A percentile compares a stretch with the other conserved stretches of the same genome.
phyloP scores from a whole-genome alignment of 2,888 invertebrate genomes.

The Andrena chrysosceles region DNA sequence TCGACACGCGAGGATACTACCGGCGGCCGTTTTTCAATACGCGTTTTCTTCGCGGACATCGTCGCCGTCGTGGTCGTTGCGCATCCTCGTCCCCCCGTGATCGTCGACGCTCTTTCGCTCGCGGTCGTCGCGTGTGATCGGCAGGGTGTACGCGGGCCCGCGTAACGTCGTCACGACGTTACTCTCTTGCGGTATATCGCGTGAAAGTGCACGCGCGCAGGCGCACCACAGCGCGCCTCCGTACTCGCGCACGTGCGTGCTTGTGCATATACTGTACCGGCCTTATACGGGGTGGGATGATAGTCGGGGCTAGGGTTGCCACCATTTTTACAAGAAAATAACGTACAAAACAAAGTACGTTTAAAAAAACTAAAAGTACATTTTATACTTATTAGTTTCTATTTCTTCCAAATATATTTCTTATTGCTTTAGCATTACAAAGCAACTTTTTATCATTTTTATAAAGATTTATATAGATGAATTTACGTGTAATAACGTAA shows the following conservation, averaged over 20 bases:
- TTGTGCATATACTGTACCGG: slow-evolving; percentile 49
- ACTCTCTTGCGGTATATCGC: slow-evolving; percentile 71
- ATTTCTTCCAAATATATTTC: too few relatives aligned
- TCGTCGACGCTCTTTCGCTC: slow-evolving; percentile 33
- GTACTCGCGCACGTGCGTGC: slow-evolving; percentile 64
- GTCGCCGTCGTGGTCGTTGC: slow-evolving; percentile 25
- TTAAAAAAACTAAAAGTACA: too few relatives aligned
- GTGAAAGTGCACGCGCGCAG: slow-evolving; percentile 66
- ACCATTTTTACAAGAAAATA: too few relatives aligned
- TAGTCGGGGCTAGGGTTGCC: slow-evolving; percentile 3
- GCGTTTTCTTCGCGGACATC: slow-evolving; percentile 43
- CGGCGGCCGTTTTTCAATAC: slow-evolving; percentile 62
- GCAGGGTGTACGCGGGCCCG: slow-evolving; percentile 50
- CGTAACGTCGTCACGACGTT: slow-evolving; percentile 68
- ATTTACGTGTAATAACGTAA: too few relatives aligned
- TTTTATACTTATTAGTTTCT: too few relatives aligned
- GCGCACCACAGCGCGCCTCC: slow-evolving; percentile 74
- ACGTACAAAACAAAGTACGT: too few relatives aligned
- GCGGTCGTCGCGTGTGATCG: slow-evolving; percentile 56
- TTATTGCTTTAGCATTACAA: too few relatives aligned
- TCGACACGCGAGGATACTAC: slow-evolving; percentile 57
- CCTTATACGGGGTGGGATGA: slow-evolving; percentile 18
- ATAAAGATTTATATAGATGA: too few relatives aligned
- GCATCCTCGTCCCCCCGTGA: slow-evolving; percentile 15
- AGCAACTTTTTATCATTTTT: too few relatives aligned